Conservation (phyloP, 2,113 vertebrate genomes). For the Gambusia holbrooki region DNA sequence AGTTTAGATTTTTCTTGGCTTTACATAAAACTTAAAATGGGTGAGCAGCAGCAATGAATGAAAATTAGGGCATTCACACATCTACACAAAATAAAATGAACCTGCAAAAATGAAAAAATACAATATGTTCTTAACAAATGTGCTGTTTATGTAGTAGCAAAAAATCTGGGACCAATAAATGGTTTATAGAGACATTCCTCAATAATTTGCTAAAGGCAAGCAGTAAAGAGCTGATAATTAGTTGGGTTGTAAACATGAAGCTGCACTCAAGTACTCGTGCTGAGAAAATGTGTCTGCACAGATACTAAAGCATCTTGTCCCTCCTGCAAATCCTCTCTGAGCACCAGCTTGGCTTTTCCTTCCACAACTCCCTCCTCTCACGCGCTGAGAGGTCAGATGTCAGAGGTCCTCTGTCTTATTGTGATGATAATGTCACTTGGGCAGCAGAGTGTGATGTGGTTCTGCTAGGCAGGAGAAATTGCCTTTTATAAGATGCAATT, state of each 20-base stretch:
- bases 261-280: constrained; percentile 6
- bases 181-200: neutral
- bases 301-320: constrained; percentile 58
- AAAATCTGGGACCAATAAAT: neutral
- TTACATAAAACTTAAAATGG: constrained; percentile 29
- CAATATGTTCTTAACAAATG: constrained; percentile 12
- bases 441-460: constrained; percentile 62
- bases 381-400: constrained; percentile 80
- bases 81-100: neutral
- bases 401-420: constrained; percentile 83
- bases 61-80: constrained; percentile 9
- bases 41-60: neutral
- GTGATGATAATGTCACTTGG: constrained; percentile 85
- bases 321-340: constrained; percentile 48
- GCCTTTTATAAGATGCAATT: constrained; percentile 46
- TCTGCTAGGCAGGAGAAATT: constrained; percentile 53
- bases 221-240: neutral
- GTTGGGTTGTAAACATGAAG: constrained; percentile 20
- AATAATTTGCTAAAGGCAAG: neutral
- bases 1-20: neutral
- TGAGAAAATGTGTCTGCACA: constrained; percentile 38
- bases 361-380: constrained; percentile 57
- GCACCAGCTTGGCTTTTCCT: constrained; percentile 56
- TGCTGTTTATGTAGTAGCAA: constrained; percentile 2
- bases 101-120: neutral